These are phyloP conservation scores for Drosophila setifemur DNA, from an alignment of 1,140 invertebrate species.

Conservation along the genomic window DNA sequence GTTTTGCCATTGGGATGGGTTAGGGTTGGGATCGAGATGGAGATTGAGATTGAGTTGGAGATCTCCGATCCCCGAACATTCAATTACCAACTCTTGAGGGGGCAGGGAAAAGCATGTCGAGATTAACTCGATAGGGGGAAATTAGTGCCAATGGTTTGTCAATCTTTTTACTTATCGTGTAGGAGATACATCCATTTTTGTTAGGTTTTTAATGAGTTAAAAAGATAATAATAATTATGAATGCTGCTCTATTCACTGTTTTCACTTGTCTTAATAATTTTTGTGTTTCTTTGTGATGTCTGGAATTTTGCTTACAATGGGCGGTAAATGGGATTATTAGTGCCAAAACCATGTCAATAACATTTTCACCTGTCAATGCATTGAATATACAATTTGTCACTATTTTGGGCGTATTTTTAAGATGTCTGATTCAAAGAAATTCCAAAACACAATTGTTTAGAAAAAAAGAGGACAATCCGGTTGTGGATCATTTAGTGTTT, in stretches of 20 bases:
- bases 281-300: not conserved
- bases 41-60: too few relatives aligned
- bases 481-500: not conserved
- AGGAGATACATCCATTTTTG: not conserved
- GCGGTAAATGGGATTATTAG: not conserved
- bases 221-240: too few relatives aligned
- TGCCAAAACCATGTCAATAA: constrained; percentile 1
- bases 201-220: too few relatives aligned
- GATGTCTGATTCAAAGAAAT: too few relatives aligned
- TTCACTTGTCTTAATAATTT: constrained; percentile 1
- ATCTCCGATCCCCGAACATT: not conserved
- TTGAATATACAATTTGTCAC: not conserved
- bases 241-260: constrained; percentile 3
- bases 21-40: too few relatives aligned
- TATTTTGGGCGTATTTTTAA: too few relatives aligned
- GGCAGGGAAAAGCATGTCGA: constrained; percentile 6
- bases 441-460: not conserved
- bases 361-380: not conserved
- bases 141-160: constrained; percentile 25
- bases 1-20: not conserved
- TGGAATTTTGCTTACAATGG: not conserved
- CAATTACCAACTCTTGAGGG: constrained; percentile 2
- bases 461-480: not conserved
- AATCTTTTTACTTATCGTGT: constrained; percentile 16
- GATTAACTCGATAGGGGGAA: constrained; percentile 24